Evolutionary conservation across 2,113 vertebrate species (phyloP), one percentile per base, ranked within the genome.

Genomic region (Bubo bubo): DNA sequence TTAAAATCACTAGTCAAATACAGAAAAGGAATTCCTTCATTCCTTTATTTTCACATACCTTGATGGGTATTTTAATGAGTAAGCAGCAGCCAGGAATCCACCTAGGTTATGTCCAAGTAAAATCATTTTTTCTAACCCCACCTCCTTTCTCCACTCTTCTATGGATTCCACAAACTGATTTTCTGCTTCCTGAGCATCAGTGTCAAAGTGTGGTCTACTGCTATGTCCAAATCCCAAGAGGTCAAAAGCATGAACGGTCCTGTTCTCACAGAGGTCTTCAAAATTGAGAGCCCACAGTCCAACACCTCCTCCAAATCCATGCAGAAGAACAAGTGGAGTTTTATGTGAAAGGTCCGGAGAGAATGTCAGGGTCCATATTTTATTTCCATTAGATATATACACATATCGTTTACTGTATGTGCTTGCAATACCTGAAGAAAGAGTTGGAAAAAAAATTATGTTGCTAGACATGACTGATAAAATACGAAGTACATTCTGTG

Each of bases 241-340:
- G 97, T 99, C 99, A 5, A 99, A 97, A 86, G 99, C 99, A 62
- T 99, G 99, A 67, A 99, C 95, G 3, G 99, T 98, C 72, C 99
- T 98, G 70, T 98, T 93, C 82, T 97, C 98, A 72, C 98, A 98
- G 63, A 99, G 98, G n/a, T 98, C 98, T 77, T 98, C 99, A 96
- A 99, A 98, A 97, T 99, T 99, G 91, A 99, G 98, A 77, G 98
- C 99, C 99, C 99, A 99, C 41, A 99, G 98, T 94, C 99, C 99
- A 73, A 99, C 98, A 9, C 99, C 99, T 21, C 99, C 98, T 89
- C 99, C 99, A 79, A 99, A 99, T 6, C 99, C 99, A 91, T 99
- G 99, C 39, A 99, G 98, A 53, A 99, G 98, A 94, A 99, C 98
- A 93, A 99, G 91, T 0, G 99, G 99, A 50, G 98, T 99, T 98